These are phyloP conservation scores for Lineus longissimus DNA, from an alignment of 1,140 invertebrate genomes.

Conservation along the genomic window DNA sequence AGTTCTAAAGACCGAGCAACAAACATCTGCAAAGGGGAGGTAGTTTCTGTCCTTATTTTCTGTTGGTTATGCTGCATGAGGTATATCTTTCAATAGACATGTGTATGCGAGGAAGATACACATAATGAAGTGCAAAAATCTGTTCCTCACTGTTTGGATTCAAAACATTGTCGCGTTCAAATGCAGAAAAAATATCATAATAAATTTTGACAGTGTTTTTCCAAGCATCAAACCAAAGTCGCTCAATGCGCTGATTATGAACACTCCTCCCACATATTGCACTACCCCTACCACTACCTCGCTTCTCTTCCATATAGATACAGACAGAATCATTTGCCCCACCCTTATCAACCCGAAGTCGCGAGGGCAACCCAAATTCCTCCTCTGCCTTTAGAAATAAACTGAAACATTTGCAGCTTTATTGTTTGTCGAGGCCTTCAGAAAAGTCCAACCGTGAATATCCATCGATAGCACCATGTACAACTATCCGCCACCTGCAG, in stretches of 20 bases:
- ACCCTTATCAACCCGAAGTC: not conserved
- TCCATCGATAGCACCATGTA: not conserved
- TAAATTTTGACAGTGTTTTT: not conserved
- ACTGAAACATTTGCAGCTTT: not conserved
- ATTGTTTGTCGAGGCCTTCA: not conserved
- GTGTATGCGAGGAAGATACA: not conserved
- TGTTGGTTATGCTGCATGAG: too few relatives aligned
- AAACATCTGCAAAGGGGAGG: too few relatives aligned
- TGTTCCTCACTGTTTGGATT: not conserved
- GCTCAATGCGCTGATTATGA: slow-evolving; percentile 6
- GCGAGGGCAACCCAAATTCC: not conserved
- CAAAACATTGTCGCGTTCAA: not conserved
- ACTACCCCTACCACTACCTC: not conserved
- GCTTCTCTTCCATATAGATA: not conserved
- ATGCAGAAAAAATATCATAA: not conserved
- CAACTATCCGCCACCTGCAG: not conserved
- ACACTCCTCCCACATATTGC: not conserved
- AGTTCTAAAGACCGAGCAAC: too few relatives aligned
- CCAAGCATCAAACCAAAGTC: not conserved
- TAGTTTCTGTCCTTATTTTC: too few relatives aligned
- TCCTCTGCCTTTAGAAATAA: not conserved
- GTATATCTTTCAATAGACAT: too few relatives aligned
- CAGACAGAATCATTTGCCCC: not conserved
- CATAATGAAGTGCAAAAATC: not conserved
- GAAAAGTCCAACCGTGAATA: not conserved